Base-by-base conservation (phyloP, 2,113 vertebrate genomes). In the Oenanthe melanoleuca region DNA sequence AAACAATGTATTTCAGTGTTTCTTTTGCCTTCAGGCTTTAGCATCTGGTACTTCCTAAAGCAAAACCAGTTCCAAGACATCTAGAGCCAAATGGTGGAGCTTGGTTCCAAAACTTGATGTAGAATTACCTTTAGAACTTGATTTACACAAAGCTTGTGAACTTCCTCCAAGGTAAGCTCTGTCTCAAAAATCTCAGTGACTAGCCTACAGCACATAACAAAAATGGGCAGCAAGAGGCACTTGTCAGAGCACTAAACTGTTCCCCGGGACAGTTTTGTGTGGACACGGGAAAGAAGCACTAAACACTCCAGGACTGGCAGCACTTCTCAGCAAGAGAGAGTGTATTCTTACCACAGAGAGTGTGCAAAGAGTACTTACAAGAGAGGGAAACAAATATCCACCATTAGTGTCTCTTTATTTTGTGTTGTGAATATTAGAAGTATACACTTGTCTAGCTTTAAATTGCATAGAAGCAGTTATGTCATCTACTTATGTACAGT, bases 381-480 rank as follows among this genome's bases (percentile, higher is more conserved):
- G 63, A 91, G 73, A 89, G 72, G 71, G 56, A 91, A 92, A 47
- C 47, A 63, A 81, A 38, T 11, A 80, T 28, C 33, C 75, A 73
- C 56, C 19, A 2, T 49, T 59, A 80, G 21, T 9, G 42, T 91
- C 75, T 89, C 88, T 98, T 98, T 98, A 98, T 98, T 98, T 92
- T 92, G 64, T 96, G 91, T 93, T 87, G 95, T 88, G 97, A 95
- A 96, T 96, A 92, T 81, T 81, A 97, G 88, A 92, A 70, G 37
- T 73, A 56, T 90, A 95, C 82, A 96, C 86, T 91, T 93, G 52
- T 93, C 84, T 77, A 91, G 61, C 61, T 94, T 97, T 86, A 95
- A 95, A 94, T 97, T 98, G 98, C 97, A 98, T 98, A 98, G 97
- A 97, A 94, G 95, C 92, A 95, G 95, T 49, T 6, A 0, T 52